These are phyloP conservation scores for Lymantria dispar DNA, from an alignment of 2,888 invertebrate species.

Conservation along the genomic window DNA sequence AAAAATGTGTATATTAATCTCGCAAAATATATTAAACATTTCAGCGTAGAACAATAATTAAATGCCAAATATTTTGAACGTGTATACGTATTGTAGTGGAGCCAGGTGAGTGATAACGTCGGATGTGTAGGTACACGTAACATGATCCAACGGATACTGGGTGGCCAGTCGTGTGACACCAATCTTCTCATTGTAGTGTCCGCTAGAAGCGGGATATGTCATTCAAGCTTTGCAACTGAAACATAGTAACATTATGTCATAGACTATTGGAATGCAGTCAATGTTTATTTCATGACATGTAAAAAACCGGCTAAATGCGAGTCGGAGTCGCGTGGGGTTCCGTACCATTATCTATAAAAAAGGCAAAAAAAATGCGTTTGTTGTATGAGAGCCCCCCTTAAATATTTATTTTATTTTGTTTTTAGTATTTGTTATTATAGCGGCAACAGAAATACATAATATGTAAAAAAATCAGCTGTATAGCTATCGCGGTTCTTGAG, in stretches of 20 bases:
- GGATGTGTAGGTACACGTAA: constrained; percentile 65
- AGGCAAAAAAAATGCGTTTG: no score
- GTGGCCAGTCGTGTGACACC: constrained; percentile 58
- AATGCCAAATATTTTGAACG: constrained; percentile 21
- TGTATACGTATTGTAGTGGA: constrained; percentile 27
- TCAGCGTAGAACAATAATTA: constrained; percentile 16
- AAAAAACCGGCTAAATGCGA: no score
- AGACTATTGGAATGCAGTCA: background rate
- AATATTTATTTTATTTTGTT: no score
- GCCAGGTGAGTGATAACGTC: constrained; percentile 52
- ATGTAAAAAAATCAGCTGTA: no score
- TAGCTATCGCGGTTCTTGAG: no score
- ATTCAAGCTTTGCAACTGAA: constrained; percentile 29
- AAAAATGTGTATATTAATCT: no score
- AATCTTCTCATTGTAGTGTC: constrained; percentile 51
- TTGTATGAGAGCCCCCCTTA: no score
- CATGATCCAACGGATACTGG: constrained; percentile 57
- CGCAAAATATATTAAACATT: no score
- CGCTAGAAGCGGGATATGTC: constrained; percentile 27
- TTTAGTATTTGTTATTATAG: no score
- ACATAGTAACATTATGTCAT: constrained; percentile 16
- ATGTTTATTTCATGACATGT: background rate
- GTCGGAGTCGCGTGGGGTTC: no score
- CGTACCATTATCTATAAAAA: no score
- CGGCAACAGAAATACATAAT: no score